A percentile compares a stretch with the other conserved stretches of the same genome.
Conservation (phyloP, 2,113 vertebrate genomes). For the Macroglossus sobrinus region DNA sequence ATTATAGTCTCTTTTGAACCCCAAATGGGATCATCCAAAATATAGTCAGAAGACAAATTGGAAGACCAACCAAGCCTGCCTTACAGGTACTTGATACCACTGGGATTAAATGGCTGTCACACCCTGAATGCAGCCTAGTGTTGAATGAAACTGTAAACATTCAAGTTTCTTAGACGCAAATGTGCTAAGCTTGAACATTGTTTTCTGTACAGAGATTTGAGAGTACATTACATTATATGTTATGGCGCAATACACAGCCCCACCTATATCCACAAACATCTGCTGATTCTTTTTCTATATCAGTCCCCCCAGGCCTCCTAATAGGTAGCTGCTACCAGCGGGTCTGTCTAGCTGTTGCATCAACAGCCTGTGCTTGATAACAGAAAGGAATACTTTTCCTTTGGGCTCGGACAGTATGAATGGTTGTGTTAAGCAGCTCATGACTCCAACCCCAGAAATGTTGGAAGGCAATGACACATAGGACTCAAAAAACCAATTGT, state of each 20-base stretch:
- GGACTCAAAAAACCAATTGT: background rate
- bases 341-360: background rate
- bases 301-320: background rate
- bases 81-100: background rate
- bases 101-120: background rate
- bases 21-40: constrained; percentile 9
- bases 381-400: background rate
- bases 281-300: constrained; percentile 8
- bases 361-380: constrained; percentile 39
- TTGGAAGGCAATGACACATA: background rate
- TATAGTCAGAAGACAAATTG: constrained; percentile 10
- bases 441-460: background rate
- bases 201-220: constrained; percentile 34
- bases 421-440: background rate
- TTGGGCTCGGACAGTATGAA: background rate
- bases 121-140: background rate
- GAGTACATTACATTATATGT: background rate
- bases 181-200: constrained; percentile 6
- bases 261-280: background rate
- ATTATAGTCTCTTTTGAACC: constrained; percentile 29
- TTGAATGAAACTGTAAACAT: background rate
- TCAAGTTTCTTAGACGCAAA: background rate
- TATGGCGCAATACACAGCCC: background rate
- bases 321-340: background rate
- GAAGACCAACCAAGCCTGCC: background rate